Base-by-base conservation (phyloP, 2,888 invertebrate species). In the Leptopilina myrica region DNA sequence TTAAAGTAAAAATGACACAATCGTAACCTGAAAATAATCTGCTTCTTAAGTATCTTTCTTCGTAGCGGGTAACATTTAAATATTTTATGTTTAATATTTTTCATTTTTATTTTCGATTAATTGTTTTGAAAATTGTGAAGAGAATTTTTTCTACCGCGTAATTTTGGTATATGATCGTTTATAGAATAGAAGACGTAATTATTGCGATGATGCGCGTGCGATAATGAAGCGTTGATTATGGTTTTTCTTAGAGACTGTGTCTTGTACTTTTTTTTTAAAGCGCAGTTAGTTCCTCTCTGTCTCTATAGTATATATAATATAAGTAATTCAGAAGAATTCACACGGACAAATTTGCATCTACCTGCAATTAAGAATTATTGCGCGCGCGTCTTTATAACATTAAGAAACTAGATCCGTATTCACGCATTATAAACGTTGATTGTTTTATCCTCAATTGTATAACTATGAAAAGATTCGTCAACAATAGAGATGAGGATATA, bases 331-430 rank as follows among this genome's bases (percentile, higher is more conserved):
- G 14, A 49, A 33, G 20, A 40, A 14, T 77, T 84, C 85, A 80
- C 81, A 82, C 78, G 64, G 75, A 40, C 49, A 75, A 81, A 89
- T 90, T 89, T 89, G 88, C 89, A 89, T 90, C 86, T 80, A 84
- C 83, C 85, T 80, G 87, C 85, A 89, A 89, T 88, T 89, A 89
- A 88, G 87, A 84, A 33, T 33, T 81, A 66, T 8, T 43, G 43
- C 78, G 82, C 81, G 86, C 33, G 33, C 33, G 33, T 33, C 33
- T 33, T 84, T 85, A 7, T 43, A 82, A 83, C 82, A 84, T 85
- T 85, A 85, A 84, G 33, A 33, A 81, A 83, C 79, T 75, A 77
- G 64, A 76, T 56, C 56, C n/a, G 73, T 33, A 33, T 14, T 73
- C 33, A 49, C 9, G n/a, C 40, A 73, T 73, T 73, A 56, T 73